Evolutionary conservation across 2,797 vertebrate genomes (phyloP), one percentile per base, ranked within the genome.

Genomic region (Picus viridis): DNA sequence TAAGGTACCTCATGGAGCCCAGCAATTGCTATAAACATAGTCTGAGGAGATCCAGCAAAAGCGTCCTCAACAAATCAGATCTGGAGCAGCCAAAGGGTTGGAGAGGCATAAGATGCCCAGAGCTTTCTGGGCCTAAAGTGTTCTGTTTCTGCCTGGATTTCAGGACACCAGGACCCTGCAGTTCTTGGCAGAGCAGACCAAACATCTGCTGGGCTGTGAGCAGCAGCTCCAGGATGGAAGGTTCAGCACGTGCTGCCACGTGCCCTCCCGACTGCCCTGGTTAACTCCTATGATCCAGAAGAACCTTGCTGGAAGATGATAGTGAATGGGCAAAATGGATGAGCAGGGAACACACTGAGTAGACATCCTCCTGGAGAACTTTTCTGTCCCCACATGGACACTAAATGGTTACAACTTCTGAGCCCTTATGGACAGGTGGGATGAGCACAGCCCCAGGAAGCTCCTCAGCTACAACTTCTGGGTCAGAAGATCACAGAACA

Each of bases 281-380:
- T 3, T 2, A 16, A 10, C 5, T 45, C 51, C 24, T 58, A 4
- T 7, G 62, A 57, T 4, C 5, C 16, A 68, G 26, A 71, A 1
- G 6, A 80, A 36, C 1, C 4, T 0, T 15, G 59, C 3, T 65
- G 17, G 10, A 1, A 30, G 71, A 12, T 10, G 32, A 12, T 24
- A 22, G 49, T 0, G 12, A 61, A 34, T 0, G 24, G 36, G n/a
- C 47, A 45, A 16, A 67, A 29, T 0, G 0, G 1, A 29, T 1
- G 3, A 34, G 27, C 45, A 20, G 36, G 53, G 58, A 11, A 47
- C 36, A 7, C 6, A 15, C 18, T 39, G 24, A 0, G 67, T 26
- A 29, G n/a, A 29, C 3, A 8, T 30, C 13, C 4, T 57, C 65
- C 73, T 9, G 71, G 16, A 62, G 5, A 12, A 1, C 53, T 7